phyloP scores from a whole-genome alignment of 2,888 invertebrate species.

The Ferdinandea cuprea region DNA sequence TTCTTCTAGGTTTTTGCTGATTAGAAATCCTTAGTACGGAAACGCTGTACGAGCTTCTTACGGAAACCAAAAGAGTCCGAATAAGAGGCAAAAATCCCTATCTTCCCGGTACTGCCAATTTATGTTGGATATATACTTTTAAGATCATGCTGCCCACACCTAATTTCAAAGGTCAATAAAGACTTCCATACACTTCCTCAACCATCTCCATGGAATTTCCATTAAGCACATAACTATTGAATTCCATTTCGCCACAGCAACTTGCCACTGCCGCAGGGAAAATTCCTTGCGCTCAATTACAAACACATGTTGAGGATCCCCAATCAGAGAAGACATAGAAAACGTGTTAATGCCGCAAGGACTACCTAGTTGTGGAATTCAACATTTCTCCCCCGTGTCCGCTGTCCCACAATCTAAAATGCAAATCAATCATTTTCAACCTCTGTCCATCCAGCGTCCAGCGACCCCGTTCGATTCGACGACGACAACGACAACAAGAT shows the following conservation, averaged over 20 bases:
- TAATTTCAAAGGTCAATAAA: too few relatives aligned
- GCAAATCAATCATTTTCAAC: slow-evolving; percentile 67
- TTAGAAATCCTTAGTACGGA: too few relatives aligned
- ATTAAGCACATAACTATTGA: background rate
- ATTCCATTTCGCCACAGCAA: background rate
- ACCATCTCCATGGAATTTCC: background rate
- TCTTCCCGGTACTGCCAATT: too few relatives aligned
- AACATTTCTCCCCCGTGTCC: slow-evolving; percentile 1
- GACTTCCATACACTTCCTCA: too few relatives aligned
- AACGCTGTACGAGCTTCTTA: too few relatives aligned
- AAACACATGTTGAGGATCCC: slow-evolving; percentile 31
- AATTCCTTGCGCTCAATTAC: slow-evolving; percentile 46
- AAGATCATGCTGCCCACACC: too few relatives aligned
- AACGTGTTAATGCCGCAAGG: slow-evolving; percentile 37
- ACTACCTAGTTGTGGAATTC: background rate
- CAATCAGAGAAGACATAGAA: slow-evolving; percentile 23
- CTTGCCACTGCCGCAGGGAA: background rate
- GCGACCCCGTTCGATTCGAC: slow-evolving; percentile 4
- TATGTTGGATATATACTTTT: too few relatives aligned
- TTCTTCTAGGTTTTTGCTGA: too few relatives aligned
- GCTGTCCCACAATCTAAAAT: slow-evolving; percentile 53
- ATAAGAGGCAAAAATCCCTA: too few relatives aligned
- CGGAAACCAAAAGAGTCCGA: too few relatives aligned
- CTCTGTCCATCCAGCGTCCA: slow-evolving; percentile 4
- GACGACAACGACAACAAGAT: slow-evolving; percentile 41